Evolutionary conservation across 2,113 vertebrate genomes (phyloP), one percentile per base, ranked within the genome.

Genomic region (Corydoras maculifer): DNA sequence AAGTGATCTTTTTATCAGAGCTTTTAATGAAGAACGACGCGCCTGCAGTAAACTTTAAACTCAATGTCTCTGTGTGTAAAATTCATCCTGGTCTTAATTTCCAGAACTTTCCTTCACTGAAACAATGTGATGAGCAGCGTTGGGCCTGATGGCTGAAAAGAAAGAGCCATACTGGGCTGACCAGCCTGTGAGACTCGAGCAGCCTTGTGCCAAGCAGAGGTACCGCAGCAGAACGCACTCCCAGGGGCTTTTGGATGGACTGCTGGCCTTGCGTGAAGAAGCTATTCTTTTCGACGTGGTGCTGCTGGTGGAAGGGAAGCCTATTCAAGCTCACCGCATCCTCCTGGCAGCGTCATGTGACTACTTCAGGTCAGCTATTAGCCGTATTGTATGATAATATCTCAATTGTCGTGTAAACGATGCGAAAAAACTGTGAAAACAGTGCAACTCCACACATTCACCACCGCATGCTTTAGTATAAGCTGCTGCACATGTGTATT

Each of bases 291-390:
- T 94, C 2, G 97, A 99, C 0, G 96, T 98, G 4, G 92, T 94
- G 18, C 91, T 99, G 51, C 80, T 93, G 58, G 93, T 98, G 50
- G 96, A 98, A 59, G 94, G 90, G 68, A 92, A 85, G 64, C 86
- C 91, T 12, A 89, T 98, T 0, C 88, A 91, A 75, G 95, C 95
- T 51, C 96, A 99, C 79, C 94, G 97, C 0, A 92, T 99, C 66
- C 92, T 99, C 0, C 87, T 98, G 64, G 97, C 97, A 9, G 95
- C 97, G 0, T 95, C 94, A 6, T 98, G 97, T 8, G 93, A 97
- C 80, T 99, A 99, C 76, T 99, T 99, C 86, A 93, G 97, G 97
- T 97, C 80, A 72, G 58, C 4, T 1, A 25, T 54, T 12, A 49
- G 50, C 13, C 55, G 58, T 8, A 8, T 43, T 43, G 4, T 43